Conservation (phyloP, 2,888 invertebrate species). For the Augiades crinisus region DNA sequence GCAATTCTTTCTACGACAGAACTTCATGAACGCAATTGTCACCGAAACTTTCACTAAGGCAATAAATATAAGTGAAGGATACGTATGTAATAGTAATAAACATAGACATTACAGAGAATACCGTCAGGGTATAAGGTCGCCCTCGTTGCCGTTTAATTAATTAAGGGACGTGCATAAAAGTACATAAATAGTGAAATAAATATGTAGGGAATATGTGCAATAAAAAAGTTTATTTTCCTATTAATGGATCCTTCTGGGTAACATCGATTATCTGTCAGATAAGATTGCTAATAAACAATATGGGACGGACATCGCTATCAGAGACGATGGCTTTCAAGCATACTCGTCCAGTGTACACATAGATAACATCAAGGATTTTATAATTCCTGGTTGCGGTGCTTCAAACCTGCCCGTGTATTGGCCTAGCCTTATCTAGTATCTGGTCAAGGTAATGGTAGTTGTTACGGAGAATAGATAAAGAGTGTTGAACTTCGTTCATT, state of each 20-base stretch:
- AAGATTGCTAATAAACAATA: constrained; percentile 36
- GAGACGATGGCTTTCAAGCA: constrained; percentile 38
- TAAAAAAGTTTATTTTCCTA: background rate
- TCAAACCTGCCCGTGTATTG: constrained; percentile 11
- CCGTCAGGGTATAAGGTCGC: too few relatives aligned
- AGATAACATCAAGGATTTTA: constrained; percentile 37
- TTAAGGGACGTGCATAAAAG: too few relatives aligned
- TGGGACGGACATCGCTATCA: constrained; percentile 19
- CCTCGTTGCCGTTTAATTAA: too few relatives aligned
- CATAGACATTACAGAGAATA: too few relatives aligned
- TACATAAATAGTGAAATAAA: too few relatives aligned
- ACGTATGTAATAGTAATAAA: too few relatives aligned
- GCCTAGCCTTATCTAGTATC: constrained; percentile 13
- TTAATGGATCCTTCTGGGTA: constrained; percentile 6
- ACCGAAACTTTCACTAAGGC: too few relatives aligned
- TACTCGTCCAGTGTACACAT: constrained; percentile 31
- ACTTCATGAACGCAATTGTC: too few relatives aligned
- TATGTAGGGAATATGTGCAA: background rate
- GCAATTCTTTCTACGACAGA: too few relatives aligned
- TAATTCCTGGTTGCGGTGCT: constrained; percentile 36
- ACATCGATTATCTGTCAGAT: constrained; percentile 37
- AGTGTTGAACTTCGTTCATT: too few relatives aligned
- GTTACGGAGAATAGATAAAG: background rate
- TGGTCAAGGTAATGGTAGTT: constrained; percentile 22
- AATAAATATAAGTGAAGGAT: too few relatives aligned